Evolutionary conservation across 1,140 invertebrate species (phyloP).

Genomic region (Meloidogyne exigua): DNA sequence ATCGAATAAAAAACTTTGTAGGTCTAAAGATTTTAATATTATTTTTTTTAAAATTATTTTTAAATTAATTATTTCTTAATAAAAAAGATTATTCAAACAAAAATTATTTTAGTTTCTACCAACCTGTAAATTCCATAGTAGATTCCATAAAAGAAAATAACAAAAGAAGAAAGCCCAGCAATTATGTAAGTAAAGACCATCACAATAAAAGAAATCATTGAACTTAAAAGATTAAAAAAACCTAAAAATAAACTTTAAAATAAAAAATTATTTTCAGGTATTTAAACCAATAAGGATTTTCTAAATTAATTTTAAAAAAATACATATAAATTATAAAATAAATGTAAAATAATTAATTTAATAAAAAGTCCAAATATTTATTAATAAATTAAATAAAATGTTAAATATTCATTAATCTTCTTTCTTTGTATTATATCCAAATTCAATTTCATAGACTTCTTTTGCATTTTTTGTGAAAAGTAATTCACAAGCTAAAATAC

Average conservation of each 20-base stretch:
- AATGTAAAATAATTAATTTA: too few relatives aligned
- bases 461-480: conserved; percentile 41
- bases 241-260: neutral
- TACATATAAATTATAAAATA: too few relatives aligned
- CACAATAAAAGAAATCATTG: neutral
- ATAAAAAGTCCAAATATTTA: too few relatives aligned
- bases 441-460: conserved; percentile 42
- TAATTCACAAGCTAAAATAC: conserved; percentile 40
- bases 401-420: neutral
- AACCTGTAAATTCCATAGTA: neutral
- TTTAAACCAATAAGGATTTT: too few relatives aligned
- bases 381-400: neutral
- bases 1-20: neutral
- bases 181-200: conserved; percentile 3
- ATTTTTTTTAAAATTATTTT: too few relatives aligned
- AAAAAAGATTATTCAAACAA: neutral
- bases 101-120: neutral
- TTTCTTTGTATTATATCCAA: conserved; percentile 26
- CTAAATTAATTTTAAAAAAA: too few relatives aligned
- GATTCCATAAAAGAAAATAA: conserved; percentile 18
- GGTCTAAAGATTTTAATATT: conserved; percentile 10
- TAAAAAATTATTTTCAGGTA: too few relatives aligned
- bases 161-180: neutral
- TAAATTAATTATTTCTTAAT: too few relatives aligned
- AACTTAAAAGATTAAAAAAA: neutral